Evolutionary conservation across 2,113 vertebrate genomes (phyloP).

Genomic region (Rhipidura dahli): DNA sequence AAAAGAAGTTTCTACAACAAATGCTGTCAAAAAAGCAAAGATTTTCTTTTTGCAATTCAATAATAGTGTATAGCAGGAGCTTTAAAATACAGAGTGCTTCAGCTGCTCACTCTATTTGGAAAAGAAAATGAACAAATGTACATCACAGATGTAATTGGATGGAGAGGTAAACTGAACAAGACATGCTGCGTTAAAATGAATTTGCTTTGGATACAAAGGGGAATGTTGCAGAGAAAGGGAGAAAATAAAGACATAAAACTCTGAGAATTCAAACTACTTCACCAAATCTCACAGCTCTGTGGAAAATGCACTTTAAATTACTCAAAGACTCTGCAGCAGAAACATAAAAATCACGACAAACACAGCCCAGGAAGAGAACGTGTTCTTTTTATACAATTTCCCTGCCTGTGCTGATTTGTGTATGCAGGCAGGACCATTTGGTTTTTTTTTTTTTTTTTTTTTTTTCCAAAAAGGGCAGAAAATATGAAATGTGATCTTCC

Average conservation of each 20-base stretch:
- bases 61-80: background rate
- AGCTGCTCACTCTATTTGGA: background rate
- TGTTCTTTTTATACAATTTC: conserved; percentile 32
- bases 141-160: conserved; percentile 2
- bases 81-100: background rate
- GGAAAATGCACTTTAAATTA: conserved; percentile 44
- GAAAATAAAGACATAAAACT: conserved; percentile 23
- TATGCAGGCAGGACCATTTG: background rate
- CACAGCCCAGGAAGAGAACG: conserved; percentile 21
- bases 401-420: conserved; percentile 15
- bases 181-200: background rate
- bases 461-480: background rate
- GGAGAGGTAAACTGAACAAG: conserved; percentile 15
- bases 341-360: conserved; percentile 18
- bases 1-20: background rate
- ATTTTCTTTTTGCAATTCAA: background rate
- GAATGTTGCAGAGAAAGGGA: background rate
- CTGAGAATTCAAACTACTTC: conserved; percentile 1
- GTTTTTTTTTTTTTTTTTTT: background rate
- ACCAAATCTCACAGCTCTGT: conserved; percentile 24
- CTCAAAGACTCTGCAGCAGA: background rate
- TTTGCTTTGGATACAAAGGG: conserved; percentile 3
- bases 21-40: background rate
- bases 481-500: background rate
- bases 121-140: conserved; percentile 23